These are phyloP conservation scores for Torymus aiolomorphi DNA, from an alignment of 2,888 invertebrate species.

Conservation along the genomic window DNA sequence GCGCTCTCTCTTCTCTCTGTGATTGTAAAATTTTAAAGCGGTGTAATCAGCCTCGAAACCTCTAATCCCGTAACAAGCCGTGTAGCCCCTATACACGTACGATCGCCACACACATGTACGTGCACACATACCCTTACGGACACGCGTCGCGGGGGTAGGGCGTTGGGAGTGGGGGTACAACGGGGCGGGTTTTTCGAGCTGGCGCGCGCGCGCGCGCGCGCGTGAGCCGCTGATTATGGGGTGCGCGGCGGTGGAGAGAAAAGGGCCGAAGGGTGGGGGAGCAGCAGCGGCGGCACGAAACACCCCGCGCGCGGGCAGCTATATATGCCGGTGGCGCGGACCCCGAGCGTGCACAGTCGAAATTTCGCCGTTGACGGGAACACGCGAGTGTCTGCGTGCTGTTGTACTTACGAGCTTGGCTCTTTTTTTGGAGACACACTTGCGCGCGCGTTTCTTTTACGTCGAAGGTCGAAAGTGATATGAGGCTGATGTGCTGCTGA, in stretches of 20 bases:
- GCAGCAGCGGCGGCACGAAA: constrained; percentile 65
- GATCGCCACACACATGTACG: neutral
- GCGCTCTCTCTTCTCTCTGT: constrained; percentile 3
- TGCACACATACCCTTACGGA: neutral
- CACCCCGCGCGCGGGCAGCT: constrained; percentile 57
- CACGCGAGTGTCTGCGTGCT: too few relatives aligned
- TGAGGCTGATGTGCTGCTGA: too few relatives aligned
- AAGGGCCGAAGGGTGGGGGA: constrained; percentile 56
- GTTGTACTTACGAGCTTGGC: too few relatives aligned
- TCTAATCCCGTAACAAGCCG: constrained; percentile 72
- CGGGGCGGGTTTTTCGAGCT: constrained; percentile 38
- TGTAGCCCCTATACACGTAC: neutral
- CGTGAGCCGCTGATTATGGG: constrained; percentile 67
- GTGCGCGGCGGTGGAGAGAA: constrained; percentile 59
- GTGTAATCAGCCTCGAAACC: constrained; percentile 73
- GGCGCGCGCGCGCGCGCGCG: neutral
- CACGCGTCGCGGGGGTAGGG: neutral
- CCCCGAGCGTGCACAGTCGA: constrained; percentile 71
- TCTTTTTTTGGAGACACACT: too few relatives aligned
- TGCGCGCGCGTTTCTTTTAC: too few relatives aligned
- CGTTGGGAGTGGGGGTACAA: constrained; percentile 53
- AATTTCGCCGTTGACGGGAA: constrained; percentile 55
- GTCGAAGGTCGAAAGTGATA: too few relatives aligned
- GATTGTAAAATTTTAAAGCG: constrained; percentile 63
- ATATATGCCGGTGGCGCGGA: constrained; percentile 70